Evolutionary conservation across 2,888 invertebrate genomes (phyloP), one percentile per base, ranked within the genome.

Genomic region (Sarcophaga rosellei): DNA sequence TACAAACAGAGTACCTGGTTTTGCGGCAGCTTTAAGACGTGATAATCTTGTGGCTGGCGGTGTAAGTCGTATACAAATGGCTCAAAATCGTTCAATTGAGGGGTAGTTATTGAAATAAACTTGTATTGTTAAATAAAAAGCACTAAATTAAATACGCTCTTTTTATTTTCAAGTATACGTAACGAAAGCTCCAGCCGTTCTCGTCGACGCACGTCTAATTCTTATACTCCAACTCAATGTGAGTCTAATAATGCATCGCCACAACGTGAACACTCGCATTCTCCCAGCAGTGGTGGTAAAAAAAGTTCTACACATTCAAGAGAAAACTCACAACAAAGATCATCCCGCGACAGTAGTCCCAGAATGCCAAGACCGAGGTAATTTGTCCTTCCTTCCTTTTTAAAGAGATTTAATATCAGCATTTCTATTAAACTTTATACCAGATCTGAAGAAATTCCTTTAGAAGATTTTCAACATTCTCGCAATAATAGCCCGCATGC

Each of bases 371-470:
- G 97, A 61, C 95, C 97, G 0, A 94, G 96, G 82, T 93, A 85
- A 63, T 81, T 69, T 20, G 20, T 4, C 86, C 86, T 3, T 61
- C 20, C 66, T 72, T 53, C 10, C 17, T 2, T 53, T 15, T 53
- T 53, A 15, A 53, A 53, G 12, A 47, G 15, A 53, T 15, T 53
- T 17, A 53, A 17, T 17, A 15, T 15, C 53, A 35, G 10, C 35
- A 35, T 35, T 35, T 35, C 35, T 35, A 53, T 53, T 53, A 15
- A 17, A 12, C 15, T 53, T 53, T 53, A 53, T 4, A 25, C 0
- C 12, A 93, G 93, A 25, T 96, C 96, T 35, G 96, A 97, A 90
- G 97, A 97, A 89, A 97, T 97, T 68, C 97, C 97, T 0, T 92
- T 97, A 63, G 97, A 97, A 90, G 95, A 97, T 87, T 96, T 97